Percentiles rank a stretch among this genome's conserved stretches.
phyloP scores from a whole-genome alignment of 1,140 invertebrate genomes.

The Trialeurodes vaporariorum region DNA sequence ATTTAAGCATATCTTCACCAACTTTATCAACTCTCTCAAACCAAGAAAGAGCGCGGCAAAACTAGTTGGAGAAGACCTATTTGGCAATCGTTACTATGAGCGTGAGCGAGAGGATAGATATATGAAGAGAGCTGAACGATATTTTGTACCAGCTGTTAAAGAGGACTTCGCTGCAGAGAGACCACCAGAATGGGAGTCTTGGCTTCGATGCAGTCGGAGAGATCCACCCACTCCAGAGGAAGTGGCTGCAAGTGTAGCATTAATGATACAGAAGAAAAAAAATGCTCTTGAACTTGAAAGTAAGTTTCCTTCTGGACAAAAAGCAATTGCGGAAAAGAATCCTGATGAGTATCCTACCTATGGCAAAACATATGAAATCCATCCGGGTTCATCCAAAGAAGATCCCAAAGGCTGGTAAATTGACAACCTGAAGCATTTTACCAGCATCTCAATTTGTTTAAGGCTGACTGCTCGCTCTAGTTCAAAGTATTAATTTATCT shows the following conservation, averaged over 20 bases:
- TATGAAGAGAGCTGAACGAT: slow-evolving; percentile 48
- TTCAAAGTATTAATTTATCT: too few relatives aligned
- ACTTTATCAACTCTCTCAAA: slow-evolving; percentile 23
- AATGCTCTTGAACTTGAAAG: slow-evolving; percentile 57
- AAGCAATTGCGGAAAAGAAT: slow-evolving; percentile 6
- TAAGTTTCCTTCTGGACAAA: slow-evolving; percentile 17
- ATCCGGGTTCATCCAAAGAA: too few relatives aligned
- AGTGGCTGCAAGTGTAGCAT: slow-evolving; percentile 50
- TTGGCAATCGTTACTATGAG: slow-evolving; percentile 73
- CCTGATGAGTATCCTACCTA: slow-evolving; percentile 16
- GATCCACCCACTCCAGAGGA: slow-evolving; percentile 60
- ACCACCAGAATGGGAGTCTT: slow-evolving; percentile 73
- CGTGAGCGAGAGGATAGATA: slow-evolving; percentile 45
- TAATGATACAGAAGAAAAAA: slow-evolving; percentile 54
- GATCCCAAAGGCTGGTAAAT: too few relatives aligned
- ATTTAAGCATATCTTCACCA: slow-evolving; percentile 17
- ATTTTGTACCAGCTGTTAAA: slow-evolving; percentile 54
- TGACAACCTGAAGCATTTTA: too few relatives aligned
- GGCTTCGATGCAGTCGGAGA: slow-evolving; percentile 55
- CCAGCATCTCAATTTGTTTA: too few relatives aligned
- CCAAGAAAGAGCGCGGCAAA: slow-evolving; percentile 32
- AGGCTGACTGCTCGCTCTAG: too few relatives aligned
- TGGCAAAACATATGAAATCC: slow-evolving; percentile 15
- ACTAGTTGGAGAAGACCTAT: slow-evolving; percentile 53
- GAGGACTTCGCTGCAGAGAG: slow-evolving; percentile 43